Percentiles rank a stretch among this genome's conserved stretches.
phyloP scores from a whole-genome alignment of 2,888 invertebrate species.

The Aphodius sticticus region DNA sequence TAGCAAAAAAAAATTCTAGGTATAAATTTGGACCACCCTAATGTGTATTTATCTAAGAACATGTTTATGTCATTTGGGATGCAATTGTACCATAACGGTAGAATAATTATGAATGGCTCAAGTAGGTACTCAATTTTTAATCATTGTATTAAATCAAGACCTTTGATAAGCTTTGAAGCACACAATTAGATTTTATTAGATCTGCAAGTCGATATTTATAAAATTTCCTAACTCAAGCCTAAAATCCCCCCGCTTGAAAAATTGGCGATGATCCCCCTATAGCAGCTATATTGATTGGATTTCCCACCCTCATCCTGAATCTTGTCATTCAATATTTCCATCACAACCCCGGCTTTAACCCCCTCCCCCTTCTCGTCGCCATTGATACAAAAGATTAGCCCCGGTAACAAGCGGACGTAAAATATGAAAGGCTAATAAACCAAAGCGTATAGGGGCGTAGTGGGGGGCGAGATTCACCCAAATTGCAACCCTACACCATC shows the following conservation, averaged over 20 bases:
- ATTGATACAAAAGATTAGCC: neutral
- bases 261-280: neutral
- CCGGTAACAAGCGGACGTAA: neutral
- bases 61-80: too few relatives aligned
- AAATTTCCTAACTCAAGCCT: too few relatives aligned
- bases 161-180: too few relatives aligned
- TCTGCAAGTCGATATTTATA: too few relatives aligned
- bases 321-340: slow-evolving; percentile 4
- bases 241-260: neutral
- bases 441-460: neutral
- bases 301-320: neutral
- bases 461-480: neutral
- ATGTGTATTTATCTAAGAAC: too few relatives aligned
- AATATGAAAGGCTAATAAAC: neutral
- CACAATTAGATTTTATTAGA: too few relatives aligned
- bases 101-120: too few relatives aligned
- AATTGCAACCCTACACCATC: neutral
- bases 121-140: too few relatives aligned
- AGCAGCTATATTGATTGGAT: neutral
- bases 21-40: too few relatives aligned
- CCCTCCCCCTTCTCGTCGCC: neutral
- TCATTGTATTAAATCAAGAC: too few relatives aligned
- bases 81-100: too few relatives aligned
- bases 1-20: too few relatives aligned
- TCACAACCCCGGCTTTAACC: neutral